A percentile compares a stretch with the other conserved stretches of the same genome.
Conservation (phyloP, 2,113 vertebrate species). For the Toxotes jaculatrix region DNA sequence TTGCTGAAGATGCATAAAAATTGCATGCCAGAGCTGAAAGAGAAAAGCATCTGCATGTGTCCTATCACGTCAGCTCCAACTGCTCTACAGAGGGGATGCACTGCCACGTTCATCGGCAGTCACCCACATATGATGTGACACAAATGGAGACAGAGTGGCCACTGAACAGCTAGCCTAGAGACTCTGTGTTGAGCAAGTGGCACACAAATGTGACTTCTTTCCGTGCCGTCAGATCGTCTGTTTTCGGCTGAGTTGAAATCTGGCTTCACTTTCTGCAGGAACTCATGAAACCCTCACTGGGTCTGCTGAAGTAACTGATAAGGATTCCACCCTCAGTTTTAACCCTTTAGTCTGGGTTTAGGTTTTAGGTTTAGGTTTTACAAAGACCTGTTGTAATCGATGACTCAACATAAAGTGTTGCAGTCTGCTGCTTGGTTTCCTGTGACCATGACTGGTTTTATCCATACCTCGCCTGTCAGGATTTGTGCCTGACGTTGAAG, state of each 20-base stretch:
- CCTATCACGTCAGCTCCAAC: neutral
- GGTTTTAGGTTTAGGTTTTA: neutral
- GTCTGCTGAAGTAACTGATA: slow-evolving; percentile 13
- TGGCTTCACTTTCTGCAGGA: slow-evolving; percentile 48
- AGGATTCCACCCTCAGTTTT: slow-evolving; percentile 5
- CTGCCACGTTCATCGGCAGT: slow-evolving; percentile 23
- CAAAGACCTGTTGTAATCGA: neutral
- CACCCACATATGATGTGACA: slow-evolving; percentile 54
- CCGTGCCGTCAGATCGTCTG: slow-evolving; percentile 12
- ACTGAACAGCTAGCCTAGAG: slow-evolving; percentile 37
- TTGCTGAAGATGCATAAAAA: slow-evolving; percentile 44
- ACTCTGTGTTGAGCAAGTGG: slow-evolving; percentile 8
- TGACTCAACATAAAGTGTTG: neutral
- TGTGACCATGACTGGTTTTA: neutral
- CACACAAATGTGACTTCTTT: slow-evolving; percentile 30
- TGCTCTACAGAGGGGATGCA: neutral
- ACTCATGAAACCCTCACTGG: slow-evolving; percentile 1
- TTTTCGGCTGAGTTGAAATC: slow-evolving; percentile 38
- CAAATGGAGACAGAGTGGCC: slow-evolving; percentile 42
- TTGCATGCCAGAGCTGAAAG: slow-evolving; percentile 27
- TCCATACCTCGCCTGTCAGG: neutral
- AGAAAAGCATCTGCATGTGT: slow-evolving; percentile 28
- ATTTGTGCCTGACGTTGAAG: neutral
- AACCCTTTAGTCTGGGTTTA: neutral
- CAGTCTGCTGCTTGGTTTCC: neutral